Conservation (phyloP, 2,888 invertebrate genomes). For the Campaea margaritaria region DNA sequence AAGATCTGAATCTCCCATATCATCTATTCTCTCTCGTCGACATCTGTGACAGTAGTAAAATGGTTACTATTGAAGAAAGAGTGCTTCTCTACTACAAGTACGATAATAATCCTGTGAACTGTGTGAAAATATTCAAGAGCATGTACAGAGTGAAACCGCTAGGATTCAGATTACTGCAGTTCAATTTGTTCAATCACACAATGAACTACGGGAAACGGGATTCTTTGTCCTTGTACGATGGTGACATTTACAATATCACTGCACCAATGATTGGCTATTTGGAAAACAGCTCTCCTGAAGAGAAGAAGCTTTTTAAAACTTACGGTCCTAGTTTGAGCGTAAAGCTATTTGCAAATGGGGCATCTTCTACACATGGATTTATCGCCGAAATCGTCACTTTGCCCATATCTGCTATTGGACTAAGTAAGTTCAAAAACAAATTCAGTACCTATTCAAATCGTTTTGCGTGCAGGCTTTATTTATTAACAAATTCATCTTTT, state of each 20-base stretch:
- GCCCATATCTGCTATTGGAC: slow-evolving; percentile 95
- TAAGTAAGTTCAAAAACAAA: slow-evolving; percentile 88
- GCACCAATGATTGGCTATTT: slow-evolving; percentile 89
- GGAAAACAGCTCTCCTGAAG: slow-evolving; percentile 88
- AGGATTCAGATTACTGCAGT: slow-evolving; percentile 95
- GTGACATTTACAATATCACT: slow-evolving; percentile 95
- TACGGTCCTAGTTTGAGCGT: slow-evolving; percentile 93
- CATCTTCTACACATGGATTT: slow-evolving; percentile 97
- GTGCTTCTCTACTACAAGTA: slow-evolving; percentile 98
- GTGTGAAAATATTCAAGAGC: slow-evolving; percentile 98
- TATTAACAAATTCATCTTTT: slow-evolving; percentile 10
- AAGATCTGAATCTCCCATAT: slow-evolving; percentile 93
- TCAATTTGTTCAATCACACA: slow-evolving; percentile 96
- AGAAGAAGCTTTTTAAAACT: slow-evolving; percentile 91
- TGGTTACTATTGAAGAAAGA: slow-evolving; percentile 94
- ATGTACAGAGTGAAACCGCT: slow-evolving; percentile 93
- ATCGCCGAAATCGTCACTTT: slow-evolving; percentile 98
- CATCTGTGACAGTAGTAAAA: slow-evolving; percentile 98
- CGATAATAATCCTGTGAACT: slow-evolving; percentile 97
- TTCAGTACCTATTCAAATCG: neutral
- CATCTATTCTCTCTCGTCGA: slow-evolving; percentile 97
- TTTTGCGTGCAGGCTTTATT: slow-evolving; percentile 1
- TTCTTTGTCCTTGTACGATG: slow-evolving; percentile 94
- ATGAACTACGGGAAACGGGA: slow-evolving; percentile 92
- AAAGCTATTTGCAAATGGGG: slow-evolving; percentile 97